Evolutionary conservation across 1,140 invertebrate genomes (phyloP).

Genomic region (Pogonomyrmex barbatus): DNA sequence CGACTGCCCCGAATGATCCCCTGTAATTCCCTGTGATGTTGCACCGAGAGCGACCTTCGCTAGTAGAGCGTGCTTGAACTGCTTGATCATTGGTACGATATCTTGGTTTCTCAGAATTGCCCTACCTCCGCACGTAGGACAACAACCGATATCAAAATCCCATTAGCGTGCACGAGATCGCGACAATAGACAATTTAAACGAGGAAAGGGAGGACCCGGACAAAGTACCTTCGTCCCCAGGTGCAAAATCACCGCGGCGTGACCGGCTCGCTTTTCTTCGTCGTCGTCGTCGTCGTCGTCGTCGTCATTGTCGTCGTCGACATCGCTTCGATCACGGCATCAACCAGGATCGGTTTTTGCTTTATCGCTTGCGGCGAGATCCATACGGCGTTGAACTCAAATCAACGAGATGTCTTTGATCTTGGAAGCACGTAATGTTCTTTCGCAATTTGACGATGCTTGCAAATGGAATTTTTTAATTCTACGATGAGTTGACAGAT

Average conservation of each 20-base stretch:
- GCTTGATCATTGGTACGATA: neutral
- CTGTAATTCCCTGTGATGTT: constrained; percentile 37
- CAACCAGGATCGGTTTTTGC: constrained; percentile 42
- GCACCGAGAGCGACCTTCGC: constrained; percentile 51
- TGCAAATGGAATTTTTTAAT: neutral
- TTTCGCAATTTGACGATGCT: neutral
- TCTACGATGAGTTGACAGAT: neutral
- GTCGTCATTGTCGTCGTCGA: constrained; percentile 56
- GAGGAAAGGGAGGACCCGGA: constrained; percentile 22
- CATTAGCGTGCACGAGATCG: constrained; percentile 47
- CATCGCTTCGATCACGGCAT: constrained; percentile 24
- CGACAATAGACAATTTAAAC: constrained; percentile 45
- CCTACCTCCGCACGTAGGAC: neutral
- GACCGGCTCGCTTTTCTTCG: constrained; percentile 56
- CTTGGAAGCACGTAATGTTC: neutral
- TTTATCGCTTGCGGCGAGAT: neutral
- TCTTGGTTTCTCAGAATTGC: constrained; percentile 41
- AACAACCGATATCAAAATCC: constrained; percentile 45
- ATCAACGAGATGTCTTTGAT: constrained; percentile 1
- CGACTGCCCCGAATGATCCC: constrained; percentile 44
- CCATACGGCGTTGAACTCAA: constrained; percentile 5
- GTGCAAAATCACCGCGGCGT: constrained; percentile 53
- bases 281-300: constrained; percentile 47
- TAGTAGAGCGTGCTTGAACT: neutral
- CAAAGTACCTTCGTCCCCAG: constrained; percentile 2